Percentiles rank a stretch among this genome's conserved stretches.
Conservation (phyloP, 2,113 vertebrate species). For the Myrmophylax atrothorax region DNA sequence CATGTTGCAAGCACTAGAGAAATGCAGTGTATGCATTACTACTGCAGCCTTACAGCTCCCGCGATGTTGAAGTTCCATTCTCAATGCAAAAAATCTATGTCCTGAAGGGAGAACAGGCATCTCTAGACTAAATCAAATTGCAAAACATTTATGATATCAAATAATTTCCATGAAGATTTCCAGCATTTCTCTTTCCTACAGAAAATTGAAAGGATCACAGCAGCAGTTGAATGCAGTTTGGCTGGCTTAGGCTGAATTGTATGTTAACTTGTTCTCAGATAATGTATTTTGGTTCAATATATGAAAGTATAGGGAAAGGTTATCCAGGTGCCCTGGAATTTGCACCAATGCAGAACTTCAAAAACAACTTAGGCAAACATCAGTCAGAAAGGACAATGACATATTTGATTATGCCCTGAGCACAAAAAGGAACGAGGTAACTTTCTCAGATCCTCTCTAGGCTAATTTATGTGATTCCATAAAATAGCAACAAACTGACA, state of each 20-base stretch:
- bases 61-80: neutral
- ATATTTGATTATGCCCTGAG: neutral
- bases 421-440: neutral
- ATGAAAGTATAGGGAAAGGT: neutral
- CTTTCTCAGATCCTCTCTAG: neutral
- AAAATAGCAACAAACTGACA: neutral
- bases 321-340: neutral
- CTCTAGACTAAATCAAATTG: neutral
- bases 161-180: neutral
- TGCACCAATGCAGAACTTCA: neutral
- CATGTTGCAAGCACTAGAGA: neutral
- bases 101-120: neutral
- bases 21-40: neutral
- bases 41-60: neutral
- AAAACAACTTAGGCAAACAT: neutral
- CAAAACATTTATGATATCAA: neutral
- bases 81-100: neutral
- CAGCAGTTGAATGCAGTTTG: neutral
- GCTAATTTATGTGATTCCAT: neutral
- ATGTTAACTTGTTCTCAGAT: neutral
- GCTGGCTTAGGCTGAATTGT: constrained; percentile 1
- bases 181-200: neutral
- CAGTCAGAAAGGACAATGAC: neutral
- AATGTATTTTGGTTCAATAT: neutral
- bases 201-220: neutral